These are phyloP conservation scores for Strongylocentrotus purpuratus DNA, from an alignment of 35 echinoderm and acorn worm genomes.

Conservation along the genomic window DNA sequence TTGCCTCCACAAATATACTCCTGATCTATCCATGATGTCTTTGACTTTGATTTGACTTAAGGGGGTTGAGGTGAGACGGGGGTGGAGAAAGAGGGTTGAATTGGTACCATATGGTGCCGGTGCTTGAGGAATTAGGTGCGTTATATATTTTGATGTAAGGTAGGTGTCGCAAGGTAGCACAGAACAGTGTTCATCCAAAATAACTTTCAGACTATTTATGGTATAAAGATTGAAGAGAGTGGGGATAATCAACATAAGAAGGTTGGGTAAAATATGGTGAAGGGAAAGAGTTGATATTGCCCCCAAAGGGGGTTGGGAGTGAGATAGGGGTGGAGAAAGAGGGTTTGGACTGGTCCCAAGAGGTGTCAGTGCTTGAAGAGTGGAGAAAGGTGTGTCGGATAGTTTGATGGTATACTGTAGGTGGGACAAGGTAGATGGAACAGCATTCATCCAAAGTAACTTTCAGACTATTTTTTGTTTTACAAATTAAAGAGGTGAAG, in stretches of 20 bases:
- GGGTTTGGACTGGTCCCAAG: background rate
- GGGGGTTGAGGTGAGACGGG: background rate
- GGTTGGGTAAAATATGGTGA: no score
- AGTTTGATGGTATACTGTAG: background rate
- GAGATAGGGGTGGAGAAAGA: background rate
- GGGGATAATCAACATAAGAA: background rate
- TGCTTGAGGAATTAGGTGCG: background rate
- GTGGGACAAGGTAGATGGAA: background rate
- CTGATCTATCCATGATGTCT: slow-evolving; percentile 10
- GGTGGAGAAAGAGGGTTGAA: background rate
- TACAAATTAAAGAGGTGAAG: background rate
- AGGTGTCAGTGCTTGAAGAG: background rate
- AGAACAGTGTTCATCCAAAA: background rate
- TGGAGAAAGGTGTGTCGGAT: background rate
- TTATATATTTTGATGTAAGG: background rate
- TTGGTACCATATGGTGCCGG: background rate
- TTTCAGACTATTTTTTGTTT: background rate
- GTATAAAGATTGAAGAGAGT: background rate
- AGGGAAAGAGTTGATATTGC: no score
- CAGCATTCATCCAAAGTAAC: background rate
- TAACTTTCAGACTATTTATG: background rate
- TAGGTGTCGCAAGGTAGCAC: background rate
- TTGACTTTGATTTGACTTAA: background rate
- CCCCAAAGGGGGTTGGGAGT: no score
- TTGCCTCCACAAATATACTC: slow-evolving; percentile 26